Evolutionary conservation across 2,888 invertebrate species (phyloP).

Genomic region (Acleris sparsana): DNA sequence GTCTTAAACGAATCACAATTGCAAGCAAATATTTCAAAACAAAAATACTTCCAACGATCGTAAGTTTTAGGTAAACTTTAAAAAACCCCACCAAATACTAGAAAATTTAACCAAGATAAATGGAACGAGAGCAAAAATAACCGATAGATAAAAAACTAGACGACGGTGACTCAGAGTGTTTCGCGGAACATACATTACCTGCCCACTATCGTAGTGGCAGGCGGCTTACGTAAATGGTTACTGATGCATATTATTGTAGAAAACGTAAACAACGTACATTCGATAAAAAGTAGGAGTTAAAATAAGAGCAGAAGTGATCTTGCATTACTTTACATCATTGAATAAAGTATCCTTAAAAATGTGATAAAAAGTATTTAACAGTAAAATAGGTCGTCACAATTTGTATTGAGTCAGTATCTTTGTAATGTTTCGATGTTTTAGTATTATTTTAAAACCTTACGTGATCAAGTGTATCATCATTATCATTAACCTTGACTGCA

Average conservation of each 20-base stretch:
- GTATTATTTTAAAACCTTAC: neutral
- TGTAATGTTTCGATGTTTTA: neutral
- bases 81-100: neutral
- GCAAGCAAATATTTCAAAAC: neutral
- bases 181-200: slow-evolving; percentile 36
- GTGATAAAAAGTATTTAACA: neutral
- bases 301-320: slow-evolving; percentile 10
- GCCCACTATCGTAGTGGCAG: slow-evolving; percentile 31
- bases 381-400: neutral
- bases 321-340: neutral
- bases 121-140: slow-evolving; percentile 25
- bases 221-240: slow-evolving; percentile 33
- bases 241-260: slow-evolving; percentile 17
- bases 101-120: slow-evolving; percentile 11
- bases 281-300: slow-evolving; percentile 16
- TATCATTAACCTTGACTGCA: slow-evolving; percentile 15
- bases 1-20: neutral
- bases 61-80: neutral
- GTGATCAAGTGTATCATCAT: slow-evolving; percentile 12
- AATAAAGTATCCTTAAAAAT: neutral
- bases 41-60: too few species aligned
- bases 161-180: slow-evolving; percentile 32
- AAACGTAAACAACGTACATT: slow-evolving; percentile 29
- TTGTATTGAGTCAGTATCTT: neutral
- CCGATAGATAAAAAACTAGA: slow-evolving; percentile 31